Conservation (phyloP, 2,888 invertebrate genomes). For the Anoncus sp. region DNA sequence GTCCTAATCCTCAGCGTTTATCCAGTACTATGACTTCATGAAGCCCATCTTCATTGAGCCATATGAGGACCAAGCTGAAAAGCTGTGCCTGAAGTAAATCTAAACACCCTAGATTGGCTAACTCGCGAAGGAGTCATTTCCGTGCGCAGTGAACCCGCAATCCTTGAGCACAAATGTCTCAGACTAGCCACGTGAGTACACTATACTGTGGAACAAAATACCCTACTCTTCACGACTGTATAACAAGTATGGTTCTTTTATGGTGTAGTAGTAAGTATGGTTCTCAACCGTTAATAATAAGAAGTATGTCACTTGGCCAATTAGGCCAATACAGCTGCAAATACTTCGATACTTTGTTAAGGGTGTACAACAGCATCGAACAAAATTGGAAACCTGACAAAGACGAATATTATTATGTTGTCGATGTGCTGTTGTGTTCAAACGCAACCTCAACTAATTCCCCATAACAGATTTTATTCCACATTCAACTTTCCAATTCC, state of each 20-base stretch:
- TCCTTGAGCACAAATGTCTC: constrained; percentile 2
- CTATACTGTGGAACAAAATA: not conserved
- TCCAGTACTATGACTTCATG: constrained; percentile 61
- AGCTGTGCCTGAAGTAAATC: not conserved
- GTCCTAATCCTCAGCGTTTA: constrained; percentile 67
- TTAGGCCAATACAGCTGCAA: too few relatives aligned
- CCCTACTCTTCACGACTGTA: too few relatives aligned
- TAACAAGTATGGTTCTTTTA: too few relatives aligned
- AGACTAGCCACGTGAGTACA: not conserved
- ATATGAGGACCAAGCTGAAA: not conserved
- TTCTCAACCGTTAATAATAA: too few relatives aligned
- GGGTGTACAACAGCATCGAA: too few relatives aligned
- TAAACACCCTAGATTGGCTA: not conserved
- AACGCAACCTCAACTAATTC: too few relatives aligned
- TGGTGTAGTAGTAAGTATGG: too few relatives aligned
- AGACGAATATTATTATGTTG: too few relatives aligned
- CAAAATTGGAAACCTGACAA: too few relatives aligned
- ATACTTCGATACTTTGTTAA: too few relatives aligned
- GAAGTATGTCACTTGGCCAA: too few relatives aligned
- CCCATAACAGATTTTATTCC: not conserved
- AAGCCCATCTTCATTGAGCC: constrained; percentile 57
- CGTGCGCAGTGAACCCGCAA: not conserved
- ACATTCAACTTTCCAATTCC: not conserved
- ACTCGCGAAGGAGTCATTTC: not conserved
- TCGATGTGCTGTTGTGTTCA: too few relatives aligned